Percentiles rank a stretch among this genome's conserved stretches.
Conservation (phyloP, 2,113 vertebrate genomes). For the Aix galericulata region DNA sequence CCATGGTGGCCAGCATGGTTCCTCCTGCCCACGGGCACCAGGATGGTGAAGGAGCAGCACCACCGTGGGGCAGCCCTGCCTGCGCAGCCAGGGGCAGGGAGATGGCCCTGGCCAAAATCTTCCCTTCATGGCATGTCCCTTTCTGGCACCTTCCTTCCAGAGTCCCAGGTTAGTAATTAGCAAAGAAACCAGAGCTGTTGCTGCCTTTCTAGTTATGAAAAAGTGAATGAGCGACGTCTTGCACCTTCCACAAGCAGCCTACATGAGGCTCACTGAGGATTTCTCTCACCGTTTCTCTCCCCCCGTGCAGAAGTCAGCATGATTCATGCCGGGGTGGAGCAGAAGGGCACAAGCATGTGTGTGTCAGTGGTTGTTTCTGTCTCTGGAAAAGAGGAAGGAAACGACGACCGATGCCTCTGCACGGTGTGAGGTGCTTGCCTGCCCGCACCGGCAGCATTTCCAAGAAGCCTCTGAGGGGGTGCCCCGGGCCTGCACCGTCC, state of each 20-base stretch:
- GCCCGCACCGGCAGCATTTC: accelerated
- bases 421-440: background rate
- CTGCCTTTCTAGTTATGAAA: background rate
- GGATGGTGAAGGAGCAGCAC: background rate
- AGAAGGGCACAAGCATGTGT: background rate
- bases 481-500: too few relatives aligned
- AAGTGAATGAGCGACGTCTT: background rate
- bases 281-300: background rate
- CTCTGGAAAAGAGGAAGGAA: conserved; percentile 74
- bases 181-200: background rate
- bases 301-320: background rate
- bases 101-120: background rate
- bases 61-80: accelerated
- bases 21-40: accelerated
- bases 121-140: background rate
- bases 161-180: background rate
- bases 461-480: conserved; percentile 10
- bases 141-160: background rate
- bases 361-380: background rate
- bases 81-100: background rate
- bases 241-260: background rate
- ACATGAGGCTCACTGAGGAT: accelerated
- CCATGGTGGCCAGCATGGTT: accelerated
- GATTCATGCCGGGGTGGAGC: background rate
- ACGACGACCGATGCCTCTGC: background rate